Evolutionary conservation across 2,888 invertebrate genomes (phyloP), one percentile per base, ranked within the genome.

Genomic region (Scelioninae gen. 2): DNA sequence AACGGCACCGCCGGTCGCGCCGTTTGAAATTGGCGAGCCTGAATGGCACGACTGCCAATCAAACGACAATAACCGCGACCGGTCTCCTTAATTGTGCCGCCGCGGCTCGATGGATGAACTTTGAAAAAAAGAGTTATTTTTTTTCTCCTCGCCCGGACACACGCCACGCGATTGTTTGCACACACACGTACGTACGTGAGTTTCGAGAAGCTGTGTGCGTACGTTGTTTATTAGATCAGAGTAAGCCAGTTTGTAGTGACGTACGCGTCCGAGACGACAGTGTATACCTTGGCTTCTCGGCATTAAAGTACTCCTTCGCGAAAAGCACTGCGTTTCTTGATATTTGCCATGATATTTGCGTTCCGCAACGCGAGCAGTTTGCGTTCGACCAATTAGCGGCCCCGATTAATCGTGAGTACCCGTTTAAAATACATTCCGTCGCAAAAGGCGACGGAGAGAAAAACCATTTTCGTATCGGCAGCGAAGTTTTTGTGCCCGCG

Each of bases 161-260:
- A 13, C 22, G 16, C 19, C n/a, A 13, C 19, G 16, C n/a, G n/a
- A 25, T 6, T 64, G 53, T 69, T 41, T 58, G 50, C 15, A 19
- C 9, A 45, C 25, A 46, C 25, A 57, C 35, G 11, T 45, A 18
- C 19, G 43, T 57, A 58, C 15, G 50, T 37, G 64, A 73, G 52
- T 55, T 61, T 45, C 37, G 22, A 9, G 46, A 46, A 63, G 39
- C 33, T 68, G 74, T 74, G 74, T 74, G 74, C 41, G 74, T 52
- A 33, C 72, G 79, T 80, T 81, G 81, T 81, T 84, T 84, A 84
- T 84, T 84, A 84, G 83, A 84, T 84, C 82, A 83, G 80, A 81
- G 79, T 84, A 84, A 84, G 83, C 83, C 84, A 83, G 83, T 84
- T 84, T 82, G 83, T 78, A 79, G 80, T 80, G 81, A 81, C 81